These are phyloP conservation scores for Antheraea mylitta DNA, from an alignment of 1,140 invertebrate species.

Conservation along the genomic window DNA sequence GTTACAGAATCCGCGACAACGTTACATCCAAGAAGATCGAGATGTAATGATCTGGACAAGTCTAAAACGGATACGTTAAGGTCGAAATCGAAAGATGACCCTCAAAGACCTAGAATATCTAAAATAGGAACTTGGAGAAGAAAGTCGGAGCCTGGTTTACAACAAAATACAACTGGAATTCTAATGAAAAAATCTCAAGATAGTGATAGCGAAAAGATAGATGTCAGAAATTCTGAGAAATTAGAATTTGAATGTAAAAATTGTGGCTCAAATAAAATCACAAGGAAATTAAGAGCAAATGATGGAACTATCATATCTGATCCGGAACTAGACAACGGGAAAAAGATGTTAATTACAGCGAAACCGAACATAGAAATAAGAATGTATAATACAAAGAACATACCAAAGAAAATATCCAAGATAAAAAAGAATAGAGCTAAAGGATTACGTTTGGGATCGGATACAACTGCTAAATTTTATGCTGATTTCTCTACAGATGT, in stretches of 20 bases:
- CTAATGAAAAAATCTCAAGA: constrained; percentile 56
- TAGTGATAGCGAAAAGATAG: constrained; percentile 55
- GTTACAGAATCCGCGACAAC: constrained; percentile 50
- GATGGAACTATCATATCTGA: constrained; percentile 55
- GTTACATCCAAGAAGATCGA: constrained; percentile 53
- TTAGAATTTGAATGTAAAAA: constrained; percentile 72
- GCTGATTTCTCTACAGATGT: constrained; percentile 82
- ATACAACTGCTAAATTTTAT: constrained; percentile 82
- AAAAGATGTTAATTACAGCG: constrained; percentile 26
- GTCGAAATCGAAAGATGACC: constrained; percentile 75
- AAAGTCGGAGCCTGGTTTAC: constrained; percentile 85
- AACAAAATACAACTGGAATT: constrained; percentile 51
- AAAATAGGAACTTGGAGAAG: constrained; percentile 83
- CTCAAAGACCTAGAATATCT: constrained; percentile 72
- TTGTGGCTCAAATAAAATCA: constrained; percentile 69
- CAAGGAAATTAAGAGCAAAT: constrained; percentile 44
- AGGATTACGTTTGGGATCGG: constrained; percentile 62
- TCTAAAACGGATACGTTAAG: constrained; percentile 50
- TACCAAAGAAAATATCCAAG: constrained; percentile 83
- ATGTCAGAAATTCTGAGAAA: constrained; percentile 55
- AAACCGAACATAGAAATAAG: constrained; percentile 76
- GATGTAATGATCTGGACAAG: constrained; percentile 59
- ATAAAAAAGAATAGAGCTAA: constrained; percentile 82
- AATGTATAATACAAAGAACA: constrained; percentile 83
- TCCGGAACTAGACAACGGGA: constrained; percentile 50